Conservation (phyloP, 2,888 invertebrate genomes). For the Campoletis raptor region DNA sequence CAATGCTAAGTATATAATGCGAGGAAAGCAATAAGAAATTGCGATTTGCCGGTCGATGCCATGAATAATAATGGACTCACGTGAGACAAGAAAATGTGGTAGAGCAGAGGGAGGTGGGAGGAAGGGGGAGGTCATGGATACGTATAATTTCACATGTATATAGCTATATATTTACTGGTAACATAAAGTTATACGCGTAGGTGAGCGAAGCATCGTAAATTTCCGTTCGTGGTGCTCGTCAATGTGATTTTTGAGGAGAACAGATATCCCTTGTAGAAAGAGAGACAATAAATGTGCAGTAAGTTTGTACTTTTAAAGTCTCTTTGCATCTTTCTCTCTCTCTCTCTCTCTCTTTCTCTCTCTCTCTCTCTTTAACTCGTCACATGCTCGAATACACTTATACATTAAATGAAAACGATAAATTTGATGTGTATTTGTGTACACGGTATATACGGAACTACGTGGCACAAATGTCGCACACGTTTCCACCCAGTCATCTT, state of each 20-base stretch:
- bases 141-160: constrained; percentile 9
- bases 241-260: constrained; percentile 52
- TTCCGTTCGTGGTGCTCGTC: constrained; percentile 43
- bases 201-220: constrained; percentile 59
- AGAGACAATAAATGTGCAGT: constrained; percentile 56
- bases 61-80: constrained; percentile 71
- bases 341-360: neutral
- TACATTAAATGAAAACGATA: constrained; percentile 45
- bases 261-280: constrained; percentile 39
- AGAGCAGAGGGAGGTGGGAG: neutral
- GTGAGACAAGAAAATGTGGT: constrained; percentile 55
- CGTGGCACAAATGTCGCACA: constrained; percentile 29
- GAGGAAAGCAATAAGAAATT: constrained; percentile 67
- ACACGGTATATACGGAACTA: constrained; percentile 16
- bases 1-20: constrained; percentile 53
- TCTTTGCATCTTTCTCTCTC: neutral
- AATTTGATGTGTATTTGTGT: constrained; percentile 37
- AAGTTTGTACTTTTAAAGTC: neutral
- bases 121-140: constrained; percentile 2
- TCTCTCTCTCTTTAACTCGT: neutral
- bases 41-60: constrained; percentile 66
- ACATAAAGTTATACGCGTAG: constrained; percentile 48
- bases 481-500: neutral
- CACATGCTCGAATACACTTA: neutral
- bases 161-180: neutral